Percentiles rank a stretch among this genome's conserved stretches.
These are phyloP conservation scores for Solen grandis DNA, from an alignment of 1,140 invertebrate genomes.

Conservation along the genomic window DNA sequence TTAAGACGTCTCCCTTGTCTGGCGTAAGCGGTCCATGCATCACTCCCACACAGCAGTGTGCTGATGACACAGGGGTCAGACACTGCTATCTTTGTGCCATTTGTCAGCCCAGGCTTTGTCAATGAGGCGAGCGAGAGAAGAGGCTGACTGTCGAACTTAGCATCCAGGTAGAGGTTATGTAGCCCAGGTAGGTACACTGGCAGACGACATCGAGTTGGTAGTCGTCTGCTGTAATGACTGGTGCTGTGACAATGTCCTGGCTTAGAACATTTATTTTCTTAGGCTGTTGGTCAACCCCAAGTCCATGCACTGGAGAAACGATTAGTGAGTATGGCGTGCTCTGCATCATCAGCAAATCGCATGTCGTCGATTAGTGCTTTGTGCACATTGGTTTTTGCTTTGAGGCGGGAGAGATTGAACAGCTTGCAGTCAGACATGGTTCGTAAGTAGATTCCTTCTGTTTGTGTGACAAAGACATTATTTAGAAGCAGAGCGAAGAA, in stretches of 20 bases:
- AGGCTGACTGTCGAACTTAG: no score
- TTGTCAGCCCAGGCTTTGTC: no score
- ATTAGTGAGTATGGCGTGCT: constrained; percentile 3
- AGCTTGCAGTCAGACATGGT: constrained; percentile 58
- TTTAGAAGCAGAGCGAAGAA: constrained; percentile 42
- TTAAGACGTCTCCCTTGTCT: no score
- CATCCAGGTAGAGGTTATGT: no score
- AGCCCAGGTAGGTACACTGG: constrained; percentile 9
- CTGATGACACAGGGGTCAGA: no score
- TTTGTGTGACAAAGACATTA: constrained; percentile 14
- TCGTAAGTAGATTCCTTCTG: constrained; percentile 26
- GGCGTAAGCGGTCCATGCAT: no score
- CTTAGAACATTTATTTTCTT: constrained; percentile 10
- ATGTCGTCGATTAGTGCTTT: constrained; percentile 59
- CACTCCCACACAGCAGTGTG: no score
- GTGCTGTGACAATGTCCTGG: background rate
- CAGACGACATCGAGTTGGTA: background rate
- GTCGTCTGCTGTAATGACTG: background rate
- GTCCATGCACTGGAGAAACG: constrained; percentile 5
- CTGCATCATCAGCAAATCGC: constrained; percentile 62
- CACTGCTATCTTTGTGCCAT: no score
- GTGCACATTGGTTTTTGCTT: constrained; percentile 51
- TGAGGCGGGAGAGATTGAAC: constrained; percentile 41
- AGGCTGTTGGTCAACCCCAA: constrained; percentile 17
- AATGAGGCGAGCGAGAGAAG: no score